Base-by-base conservation (phyloP, 2,113 vertebrate genomes). In the Sinocyclocheilus anshuiensis region DNA sequence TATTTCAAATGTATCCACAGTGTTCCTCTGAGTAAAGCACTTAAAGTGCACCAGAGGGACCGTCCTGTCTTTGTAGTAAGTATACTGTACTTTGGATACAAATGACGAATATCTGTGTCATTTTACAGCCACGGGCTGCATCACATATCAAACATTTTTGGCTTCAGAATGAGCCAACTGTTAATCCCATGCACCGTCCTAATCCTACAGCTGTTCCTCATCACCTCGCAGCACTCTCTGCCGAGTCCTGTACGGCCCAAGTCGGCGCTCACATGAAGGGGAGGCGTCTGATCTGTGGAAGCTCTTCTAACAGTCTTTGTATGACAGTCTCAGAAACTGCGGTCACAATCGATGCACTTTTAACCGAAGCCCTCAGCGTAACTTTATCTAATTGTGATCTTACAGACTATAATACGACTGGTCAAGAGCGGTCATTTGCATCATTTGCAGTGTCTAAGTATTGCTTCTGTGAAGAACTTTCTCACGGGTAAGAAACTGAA, bases 161-260 rank as follows among this genome's bases (percentile, higher is more conserved):
- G 36, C 76, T 36, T 81, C 36, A 50, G 42, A 69, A 69, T 48
- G 80, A 53, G 45, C 61, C 84, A 86, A 76, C 74, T 83, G 48
- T 71, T 69, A 82, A 82, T 82, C 80, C 26, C 42, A 42, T 22
- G 26, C 42, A 11, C 63, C 12, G 5, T 20, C 77, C 45, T 81
- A 55, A 88, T 83, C 50, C 72, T 72, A 59, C 84, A 86, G 84
- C 87, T 88, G 87, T 57, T 71, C 42, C 48, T 77, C 59, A 77
- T 81, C 67, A 81, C 29, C 77, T 86, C 84, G 26, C 61, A 57
- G 12, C 0, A n/a, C 57, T 77, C 55, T 63, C 33, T 45, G 42
- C 5, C 6, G 39, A 78, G 36, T 79, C 55, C 57, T 2, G 22
- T 42, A n/a, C 12, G 36, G 20, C 36, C 77, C 13, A 11, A 61